These are phyloP conservation scores for Nomada fucata DNA, from an alignment of 2,888 invertebrate genomes.

Conservation along the genomic window DNA sequence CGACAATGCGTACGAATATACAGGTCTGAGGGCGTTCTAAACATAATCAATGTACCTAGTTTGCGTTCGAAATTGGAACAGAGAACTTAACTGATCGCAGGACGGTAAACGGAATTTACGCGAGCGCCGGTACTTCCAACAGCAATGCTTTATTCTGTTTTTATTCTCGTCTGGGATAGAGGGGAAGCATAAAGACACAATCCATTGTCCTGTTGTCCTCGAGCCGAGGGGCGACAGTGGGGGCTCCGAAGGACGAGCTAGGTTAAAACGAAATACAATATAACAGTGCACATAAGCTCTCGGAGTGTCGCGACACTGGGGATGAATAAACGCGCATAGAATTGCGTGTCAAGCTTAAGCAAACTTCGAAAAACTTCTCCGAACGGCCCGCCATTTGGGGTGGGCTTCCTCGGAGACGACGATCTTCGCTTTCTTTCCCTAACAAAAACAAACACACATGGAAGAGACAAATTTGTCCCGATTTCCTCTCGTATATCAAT, in stretches of 20 bases:
- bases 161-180: conserved; percentile 13
- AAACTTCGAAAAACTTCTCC: too few species aligned
- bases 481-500: too few species aligned
- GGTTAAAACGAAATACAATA: conserved; percentile 19
- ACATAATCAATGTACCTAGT: conserved; percentile 40
- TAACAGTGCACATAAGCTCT: conserved; percentile 14
- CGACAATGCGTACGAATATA: conserved; percentile 4
- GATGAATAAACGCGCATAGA: conserved; percentile 3
- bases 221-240: conserved; percentile 35
- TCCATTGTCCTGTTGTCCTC: conserved; percentile 33
- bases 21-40: conserved; percentile 57
- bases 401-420: too few species aligned
- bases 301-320: conserved; percentile 43
- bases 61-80: conserved; percentile 44
- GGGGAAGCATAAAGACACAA: conserved; percentile 17
- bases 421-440: too few species aligned
- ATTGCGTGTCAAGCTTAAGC: too few species aligned
- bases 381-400: too few species aligned
- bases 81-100: conserved; percentile 17
- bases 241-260: conserved; percentile 34
- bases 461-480: too few species aligned
- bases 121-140: conserved; percentile 55
- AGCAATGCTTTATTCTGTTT: conserved; percentile 19
- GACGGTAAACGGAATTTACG: conserved; percentile 37
- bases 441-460: too few species aligned